Evolutionary conservation across 2,888 invertebrate species (phyloP), one percentile per base, ranked within the genome.

Genomic region (Cancer borealis): DNA sequence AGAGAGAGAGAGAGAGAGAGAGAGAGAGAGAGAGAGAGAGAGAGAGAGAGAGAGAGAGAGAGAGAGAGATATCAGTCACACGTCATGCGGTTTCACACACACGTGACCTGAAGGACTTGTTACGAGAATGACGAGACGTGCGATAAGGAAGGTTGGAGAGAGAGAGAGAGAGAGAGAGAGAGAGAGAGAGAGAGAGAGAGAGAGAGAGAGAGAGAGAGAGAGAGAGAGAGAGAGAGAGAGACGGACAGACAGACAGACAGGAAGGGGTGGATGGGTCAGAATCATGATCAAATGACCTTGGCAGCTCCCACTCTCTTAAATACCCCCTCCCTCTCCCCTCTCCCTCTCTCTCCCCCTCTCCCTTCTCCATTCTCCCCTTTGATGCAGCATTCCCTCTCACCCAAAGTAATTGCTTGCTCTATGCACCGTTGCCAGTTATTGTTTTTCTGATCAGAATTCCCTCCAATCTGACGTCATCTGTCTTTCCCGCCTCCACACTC

Each of bases 331-430:
- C 12, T 21, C 30, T 8, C 30, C 79, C 26, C 12, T 79, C 79
- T 79, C 30, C 30, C 79, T 3, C 79, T 79, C 30, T 26, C 17
- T 14, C 49, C 60, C 91, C 39, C 60, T 54, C 60, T 54, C 91
- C 30, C 60, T 21, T 45, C 26, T 60, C 54, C 91, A 12, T 60
- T 91, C 91, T 91, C 91, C 49, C 91, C 47, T 47, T 45, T 47
- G 46, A 46, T 91, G 47, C 54, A 49, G 30, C 91, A 54, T 60
- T 91, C 91, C 47, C 91, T 91, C 91, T 91, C 66, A 54, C 91
- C 54, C 60, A 21, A 12, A 54, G 47, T 47, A 49, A 90, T 47
- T 54, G 47, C 30, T 90, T 90, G 49, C 47, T 47, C 12, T 89
- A 12, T 89, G 21, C 30, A n/a, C n/a, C 47, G 39, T 91, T 45